Conservation (phyloP, 2,797 vertebrate species). For the Liasis olivaceus region DNA sequence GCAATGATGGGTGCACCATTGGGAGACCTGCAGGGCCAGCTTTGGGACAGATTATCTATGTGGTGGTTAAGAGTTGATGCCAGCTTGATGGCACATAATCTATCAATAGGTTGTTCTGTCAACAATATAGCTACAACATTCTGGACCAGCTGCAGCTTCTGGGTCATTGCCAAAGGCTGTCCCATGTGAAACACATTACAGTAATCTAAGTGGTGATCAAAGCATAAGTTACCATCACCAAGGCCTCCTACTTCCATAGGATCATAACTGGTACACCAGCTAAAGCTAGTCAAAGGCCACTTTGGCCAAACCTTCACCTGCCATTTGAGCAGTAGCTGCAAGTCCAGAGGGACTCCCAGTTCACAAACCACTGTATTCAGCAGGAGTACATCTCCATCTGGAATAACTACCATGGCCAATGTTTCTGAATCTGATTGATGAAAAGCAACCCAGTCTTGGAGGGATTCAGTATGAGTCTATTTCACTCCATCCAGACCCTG, state of each 20-base stretch:
- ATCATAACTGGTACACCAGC: not conserved
- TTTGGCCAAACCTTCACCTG: not conserved
- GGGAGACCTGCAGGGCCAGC: not conserved
- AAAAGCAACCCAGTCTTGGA: not conserved
- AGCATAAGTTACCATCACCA: not conserved
- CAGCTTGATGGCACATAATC: not conserved
- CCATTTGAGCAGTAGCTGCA: not conserved
- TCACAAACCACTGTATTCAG: not conserved
- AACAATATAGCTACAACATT: not conserved
- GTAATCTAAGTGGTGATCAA: not conserved
- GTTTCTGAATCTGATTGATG: not conserved
- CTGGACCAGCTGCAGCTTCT: not conserved
- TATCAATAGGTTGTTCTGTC: not conserved
- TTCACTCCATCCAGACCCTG: not conserved
- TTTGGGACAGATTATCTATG: not conserved
- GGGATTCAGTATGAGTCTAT: not conserved
- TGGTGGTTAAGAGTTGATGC: not conserved
- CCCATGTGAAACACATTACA: not conserved
- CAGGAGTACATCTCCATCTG: not conserved
- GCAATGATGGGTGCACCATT: not conserved
- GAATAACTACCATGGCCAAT: not conserved
- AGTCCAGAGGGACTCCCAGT: not conserved
- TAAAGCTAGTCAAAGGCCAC: not conserved
- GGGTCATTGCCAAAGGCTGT: not conserved
- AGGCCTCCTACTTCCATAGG: not conserved